These are phyloP conservation scores for Notodonta dromedarius DNA, from an alignment of 2,888 invertebrate species.

Conservation along the genomic window DNA sequence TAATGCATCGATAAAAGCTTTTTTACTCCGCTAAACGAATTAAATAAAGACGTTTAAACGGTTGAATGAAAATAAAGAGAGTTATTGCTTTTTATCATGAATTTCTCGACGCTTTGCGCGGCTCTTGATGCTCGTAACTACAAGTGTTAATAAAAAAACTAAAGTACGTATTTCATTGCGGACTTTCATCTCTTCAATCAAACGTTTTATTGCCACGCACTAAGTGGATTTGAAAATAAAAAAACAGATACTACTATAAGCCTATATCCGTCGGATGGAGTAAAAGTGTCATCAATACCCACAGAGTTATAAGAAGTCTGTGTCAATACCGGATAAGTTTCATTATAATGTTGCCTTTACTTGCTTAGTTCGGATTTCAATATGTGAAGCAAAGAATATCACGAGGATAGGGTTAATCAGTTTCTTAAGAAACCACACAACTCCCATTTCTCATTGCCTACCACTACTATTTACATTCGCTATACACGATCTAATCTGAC, in stretches of 20 bases:
- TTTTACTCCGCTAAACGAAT: constrained; percentile 1
- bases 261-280: not conserved
- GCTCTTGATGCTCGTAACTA: not conserved
- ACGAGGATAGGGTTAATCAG: too few relatives aligned
- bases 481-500: too few relatives aligned
- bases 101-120: not conserved
- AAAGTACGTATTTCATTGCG: not conserved
- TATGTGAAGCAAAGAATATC: too few relatives aligned
- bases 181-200: not conserved
- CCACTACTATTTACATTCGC: too few relatives aligned
- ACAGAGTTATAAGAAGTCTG: too few relatives aligned
- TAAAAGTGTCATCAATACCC: too few relatives aligned
- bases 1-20: not conserved
- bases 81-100: constrained; percentile 6
- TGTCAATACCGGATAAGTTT: too few relatives aligned
- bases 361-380: too few relatives aligned
- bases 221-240: not conserved
- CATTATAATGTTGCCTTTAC: too few relatives aligned
- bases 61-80: constrained; percentile 6
- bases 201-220: not conserved
- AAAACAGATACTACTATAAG: not conserved
- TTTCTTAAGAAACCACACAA: too few relatives aligned
- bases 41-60: constrained; percentile 5
- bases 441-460: too few relatives aligned
- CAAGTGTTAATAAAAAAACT: constrained; percentile 4